Conservation (phyloP, 2,113 vertebrate genomes). For the Caracal caracal region DNA sequence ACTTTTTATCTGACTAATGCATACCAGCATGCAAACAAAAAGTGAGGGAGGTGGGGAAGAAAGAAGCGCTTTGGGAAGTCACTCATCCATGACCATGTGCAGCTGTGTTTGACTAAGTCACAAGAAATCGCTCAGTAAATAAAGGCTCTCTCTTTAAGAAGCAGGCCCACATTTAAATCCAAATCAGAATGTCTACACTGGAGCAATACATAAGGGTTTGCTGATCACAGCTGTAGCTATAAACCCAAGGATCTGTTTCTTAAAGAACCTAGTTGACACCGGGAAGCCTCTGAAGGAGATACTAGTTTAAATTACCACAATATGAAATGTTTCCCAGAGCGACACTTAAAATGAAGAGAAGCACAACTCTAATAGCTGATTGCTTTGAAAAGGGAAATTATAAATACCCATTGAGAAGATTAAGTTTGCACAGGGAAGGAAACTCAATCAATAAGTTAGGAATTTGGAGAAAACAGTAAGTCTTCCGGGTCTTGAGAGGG, state of each 20-base stretch:
- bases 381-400: neutral
- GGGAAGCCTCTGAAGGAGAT: neutral
- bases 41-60: neutral
- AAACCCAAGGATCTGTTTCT: neutral
- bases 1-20: neutral
- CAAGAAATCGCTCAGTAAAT: neutral
- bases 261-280: neutral
- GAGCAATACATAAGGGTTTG: neutral
- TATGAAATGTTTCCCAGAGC: neutral
- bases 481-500: neutral
- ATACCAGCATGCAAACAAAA: neutral
- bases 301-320: neutral
- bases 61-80: neutral
- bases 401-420: neutral
- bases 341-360: neutral
- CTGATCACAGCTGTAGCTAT: neutral
- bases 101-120: neutral
- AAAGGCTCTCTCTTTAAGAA: neutral
- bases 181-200: neutral
- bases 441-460: neutral
- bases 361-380: neutral
- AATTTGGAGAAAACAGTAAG: neutral
- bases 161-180: neutral
- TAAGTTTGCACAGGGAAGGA: neutral
- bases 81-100: neutral